These are phyloP conservation scores for Ctenicera cuprea DNA, from an alignment of 2,888 invertebrate genomes.

Conservation along the genomic window DNA sequence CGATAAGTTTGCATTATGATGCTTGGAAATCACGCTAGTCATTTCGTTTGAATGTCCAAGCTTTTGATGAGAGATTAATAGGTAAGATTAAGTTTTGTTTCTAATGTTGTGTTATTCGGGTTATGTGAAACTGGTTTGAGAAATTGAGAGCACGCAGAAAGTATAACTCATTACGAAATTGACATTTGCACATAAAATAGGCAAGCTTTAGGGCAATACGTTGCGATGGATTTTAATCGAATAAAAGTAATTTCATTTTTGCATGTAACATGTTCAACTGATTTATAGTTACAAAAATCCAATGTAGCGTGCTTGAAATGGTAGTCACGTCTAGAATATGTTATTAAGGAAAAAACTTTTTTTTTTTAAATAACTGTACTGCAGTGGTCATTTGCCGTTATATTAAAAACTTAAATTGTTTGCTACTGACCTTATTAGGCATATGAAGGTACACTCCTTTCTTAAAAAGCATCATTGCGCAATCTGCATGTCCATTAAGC, in stretches of 20 bases:
- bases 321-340: neutral
- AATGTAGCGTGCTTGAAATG: slow-evolving; percentile 26
- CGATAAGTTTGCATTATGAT: neutral
- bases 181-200: neutral
- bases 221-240: slow-evolving; percentile 1
- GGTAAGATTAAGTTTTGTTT: neutral
- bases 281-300: slow-evolving; percentile 15
- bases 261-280: slow-evolving; percentile 31
- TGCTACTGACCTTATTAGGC: slow-evolving; percentile 91
- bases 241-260: slow-evolving; percentile 23
- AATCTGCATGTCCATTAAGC: slow-evolving; percentile 97
- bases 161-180: neutral
- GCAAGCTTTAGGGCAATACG: too few relatives aligned
- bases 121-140: neutral
- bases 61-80: slow-evolving; percentile 32
- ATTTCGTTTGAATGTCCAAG: slow-evolving; percentile 21
- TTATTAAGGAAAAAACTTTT: too few relatives aligned
- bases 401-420: neutral
- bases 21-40: slow-evolving; percentile 39
- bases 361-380: too few relatives aligned
- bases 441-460: slow-evolving; percentile 99
- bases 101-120: neutral
- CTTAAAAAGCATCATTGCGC: slow-evolving; percentile 98
- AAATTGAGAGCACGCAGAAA: neutral
- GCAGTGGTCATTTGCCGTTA: too few relatives aligned